Base-by-base conservation (phyloP, 2,113 vertebrate genomes). In the Lagopus muta region DNA sequence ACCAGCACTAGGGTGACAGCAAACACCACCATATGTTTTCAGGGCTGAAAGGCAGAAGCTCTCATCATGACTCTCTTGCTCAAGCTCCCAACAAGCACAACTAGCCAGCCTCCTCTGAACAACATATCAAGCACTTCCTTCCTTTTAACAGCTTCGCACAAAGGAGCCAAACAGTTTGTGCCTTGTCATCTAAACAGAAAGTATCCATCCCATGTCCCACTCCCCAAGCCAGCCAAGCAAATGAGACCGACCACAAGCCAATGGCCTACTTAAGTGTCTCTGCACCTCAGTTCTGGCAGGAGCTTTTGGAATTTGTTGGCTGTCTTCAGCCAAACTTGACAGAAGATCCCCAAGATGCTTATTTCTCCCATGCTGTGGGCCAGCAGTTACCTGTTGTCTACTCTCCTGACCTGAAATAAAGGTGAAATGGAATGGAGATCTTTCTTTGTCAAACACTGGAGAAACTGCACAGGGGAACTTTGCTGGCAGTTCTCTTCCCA, bases 251-350 rank as follows among this genome's bases (percentile, higher is more conserved):
- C 54, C 40, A 30, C 0, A 0, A 88, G 13, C 55, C 54, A 89
- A 38, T 11, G 48, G 38, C 55, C 34, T 50, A 13, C 34, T 42
- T 36, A 34, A 61, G 69, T n/a, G 43, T 27, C 58, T 64, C 42
- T 54, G 7, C 58, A 18, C 3, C 90, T 80, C 72, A 74, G 1
- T 38, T 42, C 57, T 67, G 82, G 38, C 34, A 83, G 52, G 47
- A 77, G 58, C 72, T 66, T 55, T 64, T 64, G 55, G 75, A 91
- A 74, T 19, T 52, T 43, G 61, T 65, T 75, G 65, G 47, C 50
- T 67, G 38, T 54, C 86, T 74, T 50, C 86, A 90, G 72, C 72
- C 72, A 67, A 54, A 93, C 66, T 13, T 76, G 21, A 60, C 16
- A 32, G 25, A 58, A 74, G 34, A 88, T 25, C 32, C 34, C 61